phyloP scores from a whole-genome alignment of 2,113 vertebrate species.

The Baryphthengus martii region DNA sequence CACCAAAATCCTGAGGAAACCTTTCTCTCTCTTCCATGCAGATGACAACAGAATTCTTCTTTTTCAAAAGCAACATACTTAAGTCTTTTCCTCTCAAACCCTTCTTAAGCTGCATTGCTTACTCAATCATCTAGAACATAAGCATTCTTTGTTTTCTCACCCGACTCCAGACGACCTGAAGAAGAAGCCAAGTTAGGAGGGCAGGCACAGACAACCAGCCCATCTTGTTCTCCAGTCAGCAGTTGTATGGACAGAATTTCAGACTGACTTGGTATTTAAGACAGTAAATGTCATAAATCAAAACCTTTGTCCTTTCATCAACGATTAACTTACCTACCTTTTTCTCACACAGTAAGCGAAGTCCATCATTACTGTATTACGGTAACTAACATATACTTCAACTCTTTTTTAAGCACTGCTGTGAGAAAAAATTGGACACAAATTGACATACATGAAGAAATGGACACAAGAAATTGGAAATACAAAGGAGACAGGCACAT shows the following conservation, averaged over 20 bases:
- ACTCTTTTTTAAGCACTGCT: background rate
- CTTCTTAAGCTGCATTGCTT: background rate
- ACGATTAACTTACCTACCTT: background rate
- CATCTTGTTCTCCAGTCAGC: slow-evolving; percentile 49
- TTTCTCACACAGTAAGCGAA: slow-evolving; percentile 16
- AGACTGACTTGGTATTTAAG: slow-evolving; percentile 27
- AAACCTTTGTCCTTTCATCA: slow-evolving; percentile 68
- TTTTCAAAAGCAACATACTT: background rate
- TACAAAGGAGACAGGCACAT: background rate
- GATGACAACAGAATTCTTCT: background rate
- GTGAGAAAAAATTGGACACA: background rate
- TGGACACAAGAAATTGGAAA: background rate
- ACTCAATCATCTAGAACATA: background rate
- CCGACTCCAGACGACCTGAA: slow-evolving; percentile 60
- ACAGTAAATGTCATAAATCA: slow-evolving; percentile 38
- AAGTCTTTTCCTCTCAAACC: background rate
- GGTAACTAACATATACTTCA: background rate
- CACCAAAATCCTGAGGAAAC: background rate
- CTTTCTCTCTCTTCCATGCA: background rate
- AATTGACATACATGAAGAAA: background rate
- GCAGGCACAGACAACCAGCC: background rate
- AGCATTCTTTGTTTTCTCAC: slow-evolving; percentile 56
- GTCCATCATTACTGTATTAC: background rate
- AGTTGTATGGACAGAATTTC: background rate
- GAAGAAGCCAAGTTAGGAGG: slow-evolving; percentile 18